Evolutionary conservation across 2,888 invertebrate genomes (phyloP).

Genomic region (Erynnis tages): DNA sequence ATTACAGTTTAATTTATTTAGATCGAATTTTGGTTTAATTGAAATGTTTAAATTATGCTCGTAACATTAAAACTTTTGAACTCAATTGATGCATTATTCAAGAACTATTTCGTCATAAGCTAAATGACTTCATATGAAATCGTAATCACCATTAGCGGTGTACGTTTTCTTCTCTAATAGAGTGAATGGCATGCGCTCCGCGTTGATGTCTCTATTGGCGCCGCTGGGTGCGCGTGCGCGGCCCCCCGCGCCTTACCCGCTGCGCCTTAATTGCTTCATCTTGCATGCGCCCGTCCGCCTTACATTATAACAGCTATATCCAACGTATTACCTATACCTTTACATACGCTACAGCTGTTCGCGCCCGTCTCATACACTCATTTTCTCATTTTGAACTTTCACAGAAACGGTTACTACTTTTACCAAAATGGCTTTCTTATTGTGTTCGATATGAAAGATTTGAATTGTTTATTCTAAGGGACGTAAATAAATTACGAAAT

Average conservation of each 20-base stretch:
- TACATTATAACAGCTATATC: conserved; percentile 60
- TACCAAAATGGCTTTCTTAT: background rate
- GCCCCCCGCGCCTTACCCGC: conserved; percentile 53
- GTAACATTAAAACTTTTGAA: background rate
- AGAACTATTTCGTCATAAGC: conserved; percentile 25
- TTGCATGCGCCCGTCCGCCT: conserved; percentile 68
- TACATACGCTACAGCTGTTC: conserved; percentile 34
- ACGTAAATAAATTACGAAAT: background rate
- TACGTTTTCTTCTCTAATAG: conserved; percentile 39
- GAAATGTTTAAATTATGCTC: no score
- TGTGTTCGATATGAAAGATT: conserved; percentile 2
- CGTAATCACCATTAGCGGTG: conserved; percentile 23
- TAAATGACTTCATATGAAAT: conserved; percentile 27
- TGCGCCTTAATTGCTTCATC: conserved; percentile 80
- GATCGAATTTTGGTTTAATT: background rate
- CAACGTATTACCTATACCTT: conserved; percentile 31
- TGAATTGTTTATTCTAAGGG: background rate
- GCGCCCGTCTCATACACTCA: conserved; percentile 30
- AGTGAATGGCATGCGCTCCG: conserved; percentile 45
- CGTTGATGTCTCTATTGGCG: conserved; percentile 77
- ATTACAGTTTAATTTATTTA: no score
- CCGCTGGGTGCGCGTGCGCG: conserved; percentile 62
- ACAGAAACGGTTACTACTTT: conserved; percentile 17
- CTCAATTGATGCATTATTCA: background rate
- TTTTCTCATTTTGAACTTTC: conserved; percentile 21